Evolutionary conservation across 2,888 invertebrate species (phyloP), one percentile per base, ranked within the genome.

Genomic region (Geophilus truncorum): DNA sequence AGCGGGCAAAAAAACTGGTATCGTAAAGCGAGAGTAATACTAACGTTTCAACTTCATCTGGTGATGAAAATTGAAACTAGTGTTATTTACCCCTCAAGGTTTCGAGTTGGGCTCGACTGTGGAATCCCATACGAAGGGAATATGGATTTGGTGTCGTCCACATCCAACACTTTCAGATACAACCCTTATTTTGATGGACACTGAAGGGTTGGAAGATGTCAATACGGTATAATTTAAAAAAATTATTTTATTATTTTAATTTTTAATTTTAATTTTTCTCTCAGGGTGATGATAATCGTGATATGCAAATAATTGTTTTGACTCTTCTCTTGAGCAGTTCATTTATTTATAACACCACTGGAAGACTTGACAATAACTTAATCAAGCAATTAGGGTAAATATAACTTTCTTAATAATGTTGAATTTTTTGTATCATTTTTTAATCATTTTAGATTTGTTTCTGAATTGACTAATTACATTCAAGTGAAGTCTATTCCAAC

Each of bases 391-490:
- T 70, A 25, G 28, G 70, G 70, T 70, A 70, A 7, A 6, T 5
- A 18, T 57, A 7, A 5, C 5, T 57, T 12, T 57, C 6, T 57
- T 57, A 21, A 21, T 21, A 57, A 21, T n/a, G n/a, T n/a, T n/a
- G n/a, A n/a, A n/a, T n/a, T n/a, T n/a, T n/a, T n/a, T n/a, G 10
- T 10, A 40, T 12, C 45, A 15, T 70, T 9, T 70, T 70, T 70
- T 70, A 15, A 70, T 70, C 18, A 18, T 70, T 77, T 3, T 32
- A 77, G 77, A 18, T 77, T 77, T 32, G 77, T 77, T 28, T 28
- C 77, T 23, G 77, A 77, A 32, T 18, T 77, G 77, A 77, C 77
- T 25, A 77, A 77, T 28, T 30, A 77, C 28, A 77, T 77, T 77
- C 77, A 77, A 77, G 77, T 77, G 15, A 77, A 77, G 9, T 40